Base-by-base conservation (phyloP, 2,888 invertebrate species). In the Drosophila borborema region DNA sequence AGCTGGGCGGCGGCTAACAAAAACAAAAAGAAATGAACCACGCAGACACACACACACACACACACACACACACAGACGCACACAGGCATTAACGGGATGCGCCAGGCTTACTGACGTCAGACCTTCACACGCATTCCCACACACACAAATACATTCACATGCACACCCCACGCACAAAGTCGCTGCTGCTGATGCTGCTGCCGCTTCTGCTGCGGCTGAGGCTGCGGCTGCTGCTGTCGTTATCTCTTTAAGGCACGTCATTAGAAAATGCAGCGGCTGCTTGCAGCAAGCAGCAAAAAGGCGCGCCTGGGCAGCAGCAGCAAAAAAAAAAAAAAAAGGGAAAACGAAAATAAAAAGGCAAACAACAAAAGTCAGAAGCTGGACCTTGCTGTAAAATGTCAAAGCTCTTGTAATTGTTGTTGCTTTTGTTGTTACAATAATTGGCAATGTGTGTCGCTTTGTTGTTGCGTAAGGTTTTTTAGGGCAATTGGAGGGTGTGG, bases 401-500 rank as follows among this genome's bases (percentile, higher is more conserved):
- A 82, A 74, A 81, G 60, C 51, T 38, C 23, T 41, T 58, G n/a
- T 40, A 55, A 31, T 51, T 45, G 23, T 16, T 49, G 60, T 31
- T 46, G 28, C 23, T 23, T 0, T 23, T 56, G 34, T 60, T 72
- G 63, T 62, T 86, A 75, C 82, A 81, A 79, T 83, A 74, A 81
- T 79, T 86, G 74, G 64, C 69, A 68, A 68, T 73, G 72, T 78
- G 56, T 77, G 72, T 69, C 46, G 72, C 71, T 69, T 84, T 86
- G 82, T 89, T 86, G 84, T 89, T 86, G 89, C 87, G 89, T 86
- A 86, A 86, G 86, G 88, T 81, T 91, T 91, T 91, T 86, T 91
- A 89, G 91, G 91, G 82, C 91, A 91, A 81, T 80, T 81, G 79
- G 90, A 91, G 91, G 91, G 91, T 91, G 91, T 91, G 91, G 91